These are phyloP conservation scores for Belgica antarctica DNA, from an alignment of 2,888 invertebrate genomes.

Conservation along the genomic window DNA sequence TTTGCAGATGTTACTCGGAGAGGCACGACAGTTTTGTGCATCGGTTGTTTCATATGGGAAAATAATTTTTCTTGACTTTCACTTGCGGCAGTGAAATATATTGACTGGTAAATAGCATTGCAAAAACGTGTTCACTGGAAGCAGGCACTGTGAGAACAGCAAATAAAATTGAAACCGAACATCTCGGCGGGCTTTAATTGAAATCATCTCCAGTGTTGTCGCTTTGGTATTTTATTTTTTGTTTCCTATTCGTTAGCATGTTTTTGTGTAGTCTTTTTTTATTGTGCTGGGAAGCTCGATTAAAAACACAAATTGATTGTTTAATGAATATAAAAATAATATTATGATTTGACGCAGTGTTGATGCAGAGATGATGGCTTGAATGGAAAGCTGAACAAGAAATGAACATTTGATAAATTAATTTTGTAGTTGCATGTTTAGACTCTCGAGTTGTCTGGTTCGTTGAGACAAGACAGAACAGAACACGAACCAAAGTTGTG, in stretches of 20 bases:
- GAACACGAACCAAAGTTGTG: no score
- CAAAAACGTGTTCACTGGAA: no score
- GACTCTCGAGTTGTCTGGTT: no score
- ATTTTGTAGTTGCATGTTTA: no score
- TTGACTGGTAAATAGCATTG: conserved; percentile 6
- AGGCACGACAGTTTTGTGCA: conserved; percentile 1
- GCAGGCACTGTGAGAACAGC: neutral
- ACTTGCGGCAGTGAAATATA: neutral
- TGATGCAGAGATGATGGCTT: no score
- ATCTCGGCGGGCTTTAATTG: neutral
- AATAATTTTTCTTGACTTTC: conserved; percentile 34
- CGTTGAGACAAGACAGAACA: no score
- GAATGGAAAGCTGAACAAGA: no score
- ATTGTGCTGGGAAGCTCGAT: no score
- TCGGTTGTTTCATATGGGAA: conserved; percentile 40
- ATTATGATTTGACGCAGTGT: no score
- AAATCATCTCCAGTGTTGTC: conserved; percentile 15
- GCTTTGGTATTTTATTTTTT: neutral
- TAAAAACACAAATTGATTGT: no score
- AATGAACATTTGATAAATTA: no score
- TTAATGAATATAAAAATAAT: no score
- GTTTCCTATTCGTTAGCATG: conserved; percentile 1
- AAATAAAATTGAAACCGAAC: neutral
- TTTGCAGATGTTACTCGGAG: neutral
- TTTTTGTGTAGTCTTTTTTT: conserved; percentile 10